Conservation (phyloP, 2,888 invertebrate genomes). For the Pristionchus japonicus region DNA sequence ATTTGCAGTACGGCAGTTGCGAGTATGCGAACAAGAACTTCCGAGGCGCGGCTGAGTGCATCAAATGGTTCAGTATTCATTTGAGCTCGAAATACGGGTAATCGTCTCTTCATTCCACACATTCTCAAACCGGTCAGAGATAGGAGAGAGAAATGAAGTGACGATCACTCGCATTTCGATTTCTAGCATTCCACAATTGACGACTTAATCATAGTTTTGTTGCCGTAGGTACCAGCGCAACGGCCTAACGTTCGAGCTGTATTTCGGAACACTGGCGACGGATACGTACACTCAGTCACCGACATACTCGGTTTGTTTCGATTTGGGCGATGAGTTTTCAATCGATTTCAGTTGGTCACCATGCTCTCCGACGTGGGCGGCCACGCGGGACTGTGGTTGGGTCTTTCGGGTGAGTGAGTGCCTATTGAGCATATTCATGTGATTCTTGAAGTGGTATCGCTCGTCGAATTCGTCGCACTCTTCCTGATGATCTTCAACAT, state of each 20-base stretch:
- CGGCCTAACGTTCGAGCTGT: not conserved
- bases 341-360: not conserved
- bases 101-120: no score
- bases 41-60: not conserved
- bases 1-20: conserved; percentile 1
- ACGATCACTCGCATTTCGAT: no score
- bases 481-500: not conserved
- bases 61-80: not conserved
- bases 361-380: not conserved
- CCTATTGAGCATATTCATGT: not conserved
- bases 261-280: not conserved
- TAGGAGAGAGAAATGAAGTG: no score
- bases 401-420: not conserved
- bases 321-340: no score
- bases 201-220: no score
- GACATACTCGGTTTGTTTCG: no score
- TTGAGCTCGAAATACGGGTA: no score
- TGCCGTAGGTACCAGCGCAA: conserved; percentile 21
- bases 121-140: no score
- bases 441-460: not conserved
- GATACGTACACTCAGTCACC: not conserved
- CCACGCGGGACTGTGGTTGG: not conserved
- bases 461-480: not conserved
- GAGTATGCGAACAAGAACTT: conserved; percentile 31
- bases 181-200: not conserved